Conservation (phyloP, 2,797 vertebrate genomes). For the Pseudomugil tenellus region DNA sequence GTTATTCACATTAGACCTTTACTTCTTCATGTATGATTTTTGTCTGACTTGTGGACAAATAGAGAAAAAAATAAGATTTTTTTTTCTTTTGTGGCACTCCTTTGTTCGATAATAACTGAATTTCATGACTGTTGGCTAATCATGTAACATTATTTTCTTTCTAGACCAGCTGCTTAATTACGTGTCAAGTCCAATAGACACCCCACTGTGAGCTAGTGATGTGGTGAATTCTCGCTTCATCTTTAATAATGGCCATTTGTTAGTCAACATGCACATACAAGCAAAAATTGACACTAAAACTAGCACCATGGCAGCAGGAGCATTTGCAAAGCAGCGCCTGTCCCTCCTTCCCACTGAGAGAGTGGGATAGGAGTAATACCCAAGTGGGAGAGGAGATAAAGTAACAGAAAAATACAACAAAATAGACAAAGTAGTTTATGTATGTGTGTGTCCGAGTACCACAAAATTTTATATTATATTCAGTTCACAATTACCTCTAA, state of each 20-base stretch:
- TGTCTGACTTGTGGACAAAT: no score
- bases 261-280: constrained; percentile 41
- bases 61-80: no score
- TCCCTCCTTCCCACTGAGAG: constrained; percentile 63
- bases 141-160: constrained; percentile 7
- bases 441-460: constrained; percentile 48
- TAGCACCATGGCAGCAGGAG: constrained; percentile 68
- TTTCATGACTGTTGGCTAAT: neutral
- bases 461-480: constrained; percentile 35
- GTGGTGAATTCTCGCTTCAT: constrained; percentile 32
- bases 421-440: constrained; percentile 34
- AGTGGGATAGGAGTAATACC: constrained; percentile 66
- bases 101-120: neutral
- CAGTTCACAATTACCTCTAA: constrained; percentile 20
- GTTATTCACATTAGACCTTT: no score
- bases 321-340: constrained; percentile 60
- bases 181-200: constrained; percentile 32
- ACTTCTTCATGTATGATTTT: no score
- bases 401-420: constrained; percentile 32
- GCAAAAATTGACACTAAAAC: constrained; percentile 53
- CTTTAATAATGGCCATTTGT: constrained; percentile 61
- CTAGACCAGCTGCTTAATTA: constrained; percentile 33
- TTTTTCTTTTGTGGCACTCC: neutral
- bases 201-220: constrained; percentile 39
- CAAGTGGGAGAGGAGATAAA: constrained; percentile 65